Conservation (phyloP, 2,888 invertebrate genomes). For the Tenthredo livida region DNA sequence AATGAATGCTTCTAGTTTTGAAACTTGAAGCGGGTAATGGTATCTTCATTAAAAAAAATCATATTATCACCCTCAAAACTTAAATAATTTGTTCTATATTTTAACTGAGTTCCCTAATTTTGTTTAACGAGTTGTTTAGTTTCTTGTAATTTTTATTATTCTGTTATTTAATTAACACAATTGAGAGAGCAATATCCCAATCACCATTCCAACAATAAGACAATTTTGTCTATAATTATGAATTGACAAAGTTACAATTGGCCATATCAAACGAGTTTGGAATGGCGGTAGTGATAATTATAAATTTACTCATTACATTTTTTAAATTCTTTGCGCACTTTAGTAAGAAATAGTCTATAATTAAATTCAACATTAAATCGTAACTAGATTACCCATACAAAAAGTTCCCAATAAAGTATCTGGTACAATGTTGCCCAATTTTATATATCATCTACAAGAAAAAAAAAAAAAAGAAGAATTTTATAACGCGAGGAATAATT, state of each 20-base stretch:
- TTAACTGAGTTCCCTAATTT: constrained; percentile 45
- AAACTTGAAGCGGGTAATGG: constrained; percentile 3
- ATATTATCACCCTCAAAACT: constrained; percentile 38
- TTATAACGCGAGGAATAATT: background rate
- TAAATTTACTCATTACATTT: constrained; percentile 39
- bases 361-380: constrained; percentile 22
- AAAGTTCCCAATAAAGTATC: constrained; percentile 20
- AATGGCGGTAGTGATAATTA: constrained; percentile 31
- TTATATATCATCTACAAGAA: constrained; percentile 45
- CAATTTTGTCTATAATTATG: background rate
- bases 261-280: constrained; percentile 4
- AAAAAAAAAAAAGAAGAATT: background rate
- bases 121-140: constrained; percentile 44
- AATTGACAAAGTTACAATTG: background rate
- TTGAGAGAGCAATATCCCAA: constrained; percentile 49
- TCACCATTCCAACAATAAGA: constrained; percentile 25
- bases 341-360: constrained; percentile 36
- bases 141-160: constrained; percentile 40
- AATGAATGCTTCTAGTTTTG: background rate
- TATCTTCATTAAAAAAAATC: constrained; percentile 29
- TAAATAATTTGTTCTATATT: constrained; percentile 19
- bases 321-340: constrained; percentile 46
- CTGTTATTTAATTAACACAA: constrained; percentile 21
- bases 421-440: constrained; percentile 43
- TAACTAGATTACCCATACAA: constrained; percentile 20